These are phyloP conservation scores for Anthonomus grandis DNA, from an alignment of 1,140 invertebrate genomes.

Conservation along the genomic window DNA sequence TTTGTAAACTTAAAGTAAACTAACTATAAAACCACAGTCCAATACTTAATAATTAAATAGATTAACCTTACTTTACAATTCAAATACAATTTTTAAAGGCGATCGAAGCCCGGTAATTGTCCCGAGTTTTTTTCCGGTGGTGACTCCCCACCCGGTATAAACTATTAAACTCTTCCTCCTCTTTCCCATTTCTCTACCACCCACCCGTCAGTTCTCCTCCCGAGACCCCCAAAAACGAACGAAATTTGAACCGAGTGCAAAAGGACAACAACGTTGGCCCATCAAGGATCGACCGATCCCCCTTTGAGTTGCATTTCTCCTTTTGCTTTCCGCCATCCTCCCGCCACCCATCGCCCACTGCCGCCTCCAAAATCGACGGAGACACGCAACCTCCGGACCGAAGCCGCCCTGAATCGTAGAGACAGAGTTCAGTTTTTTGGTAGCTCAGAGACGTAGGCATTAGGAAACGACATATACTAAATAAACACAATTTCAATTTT, in stretches of 20 bases:
- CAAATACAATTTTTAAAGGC: too few species aligned
- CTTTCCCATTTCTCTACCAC: too few species aligned
- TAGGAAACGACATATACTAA: not conserved
- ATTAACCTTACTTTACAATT: too few species aligned
- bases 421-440: conserved; percentile 23
- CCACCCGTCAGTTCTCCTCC: not conserved
- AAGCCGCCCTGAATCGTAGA: not conserved
- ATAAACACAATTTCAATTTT: not conserved
- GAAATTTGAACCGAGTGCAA: conserved; percentile 24
- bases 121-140: too few species aligned
- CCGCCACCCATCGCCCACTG: too few species aligned
- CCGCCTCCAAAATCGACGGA: conserved; percentile 17
- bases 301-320: conserved; percentile 18
- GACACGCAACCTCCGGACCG: conserved; percentile 20
- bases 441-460: conserved; percentile 2
- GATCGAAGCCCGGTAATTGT: too few species aligned
- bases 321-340: conserved; percentile 15
- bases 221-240: not conserved
- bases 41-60: too few species aligned
- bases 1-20: too few species aligned
- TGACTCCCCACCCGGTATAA: too few species aligned
- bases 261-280: conserved; percentile 22
- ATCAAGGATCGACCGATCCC: conserved; percentile 26
- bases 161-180: too few species aligned
- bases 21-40: too few species aligned